Base-by-base conservation (phyloP, 2,113 vertebrate genomes). In the Phycodurus eques region DNA sequence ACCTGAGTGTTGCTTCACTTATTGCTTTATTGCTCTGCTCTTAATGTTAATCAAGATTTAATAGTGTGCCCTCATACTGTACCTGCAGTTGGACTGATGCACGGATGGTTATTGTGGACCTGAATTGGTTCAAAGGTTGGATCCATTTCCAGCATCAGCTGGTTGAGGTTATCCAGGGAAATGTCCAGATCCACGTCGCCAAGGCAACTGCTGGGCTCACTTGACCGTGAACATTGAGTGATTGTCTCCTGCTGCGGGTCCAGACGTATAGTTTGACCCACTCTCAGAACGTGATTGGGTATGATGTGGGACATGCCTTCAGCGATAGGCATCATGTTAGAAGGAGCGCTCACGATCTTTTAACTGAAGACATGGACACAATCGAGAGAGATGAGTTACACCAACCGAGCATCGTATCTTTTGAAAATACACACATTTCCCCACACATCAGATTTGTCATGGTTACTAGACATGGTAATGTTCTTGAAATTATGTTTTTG, bases 91-190 rank as follows among this genome's bases (percentile, higher is more conserved):
- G 75, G 72, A 44, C 77, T 84, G 75, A 54, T 47, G 53, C 60
- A 77, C 0, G 57, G 14, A 2, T 70, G 67, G 14, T 77, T 84
- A 61, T 53, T 76, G 67, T 44, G 69, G 63, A 70, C 19, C 15
- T 19, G 53, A 31, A 87, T 56, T 0, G 90, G 93, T 78, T 94
- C 87, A 53, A 96, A 96, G 14, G 90, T 93, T 0, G 95, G 95
- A 65, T 96, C 94, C 14, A 96, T 90, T 57, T 96, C 94, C 1
- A 94, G 80, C 73, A 96, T 96, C 74, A 96, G 62, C 76, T 91
- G 79, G 89, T 95, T 96, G 70, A 96, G 92, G 19, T 81, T 86
- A 35, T 95, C 91, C 80, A 96, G 81, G 22, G 91, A 91, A 31
- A 92, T 82, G 27, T 95, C 93, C 47, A 95, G 82, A 4, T 88